These are phyloP conservation scores for Botrylloides violaceus DNA, from an alignment of 23 tunicate genomes.

Conservation along the genomic window DNA sequence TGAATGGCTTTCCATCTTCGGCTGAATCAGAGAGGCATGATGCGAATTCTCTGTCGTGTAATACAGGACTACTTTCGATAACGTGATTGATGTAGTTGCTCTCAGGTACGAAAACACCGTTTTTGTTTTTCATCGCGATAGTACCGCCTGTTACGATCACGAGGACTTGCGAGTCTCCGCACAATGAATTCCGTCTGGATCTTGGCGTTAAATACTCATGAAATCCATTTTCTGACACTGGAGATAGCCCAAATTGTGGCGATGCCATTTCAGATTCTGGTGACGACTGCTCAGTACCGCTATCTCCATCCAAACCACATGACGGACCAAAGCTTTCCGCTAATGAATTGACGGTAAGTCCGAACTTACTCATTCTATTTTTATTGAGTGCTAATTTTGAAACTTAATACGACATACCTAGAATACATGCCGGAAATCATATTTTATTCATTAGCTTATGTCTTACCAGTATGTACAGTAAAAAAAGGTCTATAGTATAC, in stretches of 20 bases:
- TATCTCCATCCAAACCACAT: not conserved
- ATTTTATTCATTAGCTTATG: no score
- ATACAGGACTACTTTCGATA: constrained; percentile 14
- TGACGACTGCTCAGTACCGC: not conserved
- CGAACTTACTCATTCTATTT: not conserved
- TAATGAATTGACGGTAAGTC: not conserved
- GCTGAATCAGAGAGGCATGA: not conserved
- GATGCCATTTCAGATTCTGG: not conserved
- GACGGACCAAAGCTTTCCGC: not conserved
- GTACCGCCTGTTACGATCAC: constrained; percentile 44
- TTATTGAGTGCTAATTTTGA: not conserved
- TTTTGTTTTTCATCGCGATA: constrained; percentile 37
- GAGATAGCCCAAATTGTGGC: not conserved
- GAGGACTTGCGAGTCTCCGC: constrained; percentile 24
- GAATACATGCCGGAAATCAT: no score
- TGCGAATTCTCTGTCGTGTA: constrained; percentile 29
- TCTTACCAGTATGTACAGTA: no score
- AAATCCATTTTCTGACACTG: not conserved
- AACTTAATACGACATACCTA: no score
- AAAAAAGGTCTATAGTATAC: no score
- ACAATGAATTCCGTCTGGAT: not conserved
- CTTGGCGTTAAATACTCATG: not conserved
- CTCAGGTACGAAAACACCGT: constrained; percentile 31
- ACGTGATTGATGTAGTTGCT: constrained; percentile 15
- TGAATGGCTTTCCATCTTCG: not conserved